Percentiles rank a stretch among this genome's conserved stretches.
phyloP scores from a whole-genome alignment of 1,140 invertebrate genomes.

The Drosophila sechellia region DNA sequence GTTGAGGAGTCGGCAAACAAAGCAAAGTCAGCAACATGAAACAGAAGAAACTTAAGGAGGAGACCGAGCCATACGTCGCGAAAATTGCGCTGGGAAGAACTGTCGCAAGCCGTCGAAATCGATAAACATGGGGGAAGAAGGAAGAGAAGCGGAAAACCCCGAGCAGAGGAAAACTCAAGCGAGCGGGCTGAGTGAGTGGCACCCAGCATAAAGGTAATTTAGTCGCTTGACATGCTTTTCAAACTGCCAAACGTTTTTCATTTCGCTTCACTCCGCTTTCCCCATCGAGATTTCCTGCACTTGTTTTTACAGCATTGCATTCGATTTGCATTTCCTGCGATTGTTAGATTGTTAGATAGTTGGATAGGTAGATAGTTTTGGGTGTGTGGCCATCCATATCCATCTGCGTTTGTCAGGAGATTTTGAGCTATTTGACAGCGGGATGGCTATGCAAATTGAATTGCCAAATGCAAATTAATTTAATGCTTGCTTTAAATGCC shows the following conservation, averaged over 20 bases:
- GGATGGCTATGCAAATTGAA: conserved; percentile 27
- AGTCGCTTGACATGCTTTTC: conserved; percentile 79
- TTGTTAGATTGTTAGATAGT: neutral
- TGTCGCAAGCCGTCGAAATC: conserved; percentile 29
- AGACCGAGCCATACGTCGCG: neutral
- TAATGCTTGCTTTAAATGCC: neutral
- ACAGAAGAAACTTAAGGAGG: conserved; percentile 5
- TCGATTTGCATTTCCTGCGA: conserved; percentile 42
- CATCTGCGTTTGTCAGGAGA: conserved; percentile 31
- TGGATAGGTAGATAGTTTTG: neutral
- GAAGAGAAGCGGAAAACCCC: neutral
- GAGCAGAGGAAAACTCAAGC: conserved; percentile 5
- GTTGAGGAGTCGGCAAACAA: conserved; percentile 53
- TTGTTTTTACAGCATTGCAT: conserved; percentile 39
- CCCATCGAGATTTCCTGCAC: conserved; percentile 20
- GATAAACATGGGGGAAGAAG: conserved; percentile 21
- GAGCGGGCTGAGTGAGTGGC: conserved; percentile 13
- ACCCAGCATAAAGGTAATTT: conserved; percentile 66
- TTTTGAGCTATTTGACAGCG: conserved; percentile 36
- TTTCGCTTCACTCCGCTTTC: conserved; percentile 13
- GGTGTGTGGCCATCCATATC: conserved; percentile 17
- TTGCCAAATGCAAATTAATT: conserved; percentile 39
- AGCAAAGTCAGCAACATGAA: conserved; percentile 53
- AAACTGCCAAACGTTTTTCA: conserved; percentile 67
- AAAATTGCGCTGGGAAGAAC: conserved; percentile 42